Percentiles rank a stretch among this genome's conserved stretches.
phyloP scores from a whole-genome alignment of 2,113 vertebrate species.

The Corvus cornix region DNA sequence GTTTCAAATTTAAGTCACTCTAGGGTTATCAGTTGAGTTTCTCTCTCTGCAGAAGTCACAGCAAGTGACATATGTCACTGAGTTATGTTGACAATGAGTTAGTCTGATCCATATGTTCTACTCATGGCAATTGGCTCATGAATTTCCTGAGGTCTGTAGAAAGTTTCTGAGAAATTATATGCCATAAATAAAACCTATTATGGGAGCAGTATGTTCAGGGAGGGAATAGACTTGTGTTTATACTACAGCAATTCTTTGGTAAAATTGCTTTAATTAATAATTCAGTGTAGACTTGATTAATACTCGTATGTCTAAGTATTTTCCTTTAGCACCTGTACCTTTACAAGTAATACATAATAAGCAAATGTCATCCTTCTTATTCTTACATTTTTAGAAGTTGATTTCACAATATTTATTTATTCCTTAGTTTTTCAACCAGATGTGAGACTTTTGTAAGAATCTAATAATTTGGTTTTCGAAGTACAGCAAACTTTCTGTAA shows the following conservation, averaged over 20 bases:
- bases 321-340: not conserved
- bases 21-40: not conserved
- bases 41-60: not conserved
- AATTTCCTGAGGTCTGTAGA: not conserved
- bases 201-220: not conserved
- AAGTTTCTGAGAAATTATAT: not conserved
- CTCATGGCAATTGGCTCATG: not conserved
- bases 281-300: not conserved
- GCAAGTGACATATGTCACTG: not conserved
- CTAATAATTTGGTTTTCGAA: not conserved
- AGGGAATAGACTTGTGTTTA: not conserved
- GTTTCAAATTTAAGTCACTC: not conserved
- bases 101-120: not conserved
- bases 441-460: not conserved
- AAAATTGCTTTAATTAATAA: not conserved
- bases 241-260: not conserved
- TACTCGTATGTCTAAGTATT: not conserved
- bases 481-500: not conserved
- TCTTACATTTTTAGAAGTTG: not conserved
- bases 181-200: not conserved
- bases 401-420: not conserved
- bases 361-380: not conserved
- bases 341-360: not conserved
- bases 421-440: not conserved
- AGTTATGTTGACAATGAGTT: not conserved